phyloP scores from a whole-genome alignment of 2,113 vertebrate species.

The Malurus alboscapulatus region DNA sequence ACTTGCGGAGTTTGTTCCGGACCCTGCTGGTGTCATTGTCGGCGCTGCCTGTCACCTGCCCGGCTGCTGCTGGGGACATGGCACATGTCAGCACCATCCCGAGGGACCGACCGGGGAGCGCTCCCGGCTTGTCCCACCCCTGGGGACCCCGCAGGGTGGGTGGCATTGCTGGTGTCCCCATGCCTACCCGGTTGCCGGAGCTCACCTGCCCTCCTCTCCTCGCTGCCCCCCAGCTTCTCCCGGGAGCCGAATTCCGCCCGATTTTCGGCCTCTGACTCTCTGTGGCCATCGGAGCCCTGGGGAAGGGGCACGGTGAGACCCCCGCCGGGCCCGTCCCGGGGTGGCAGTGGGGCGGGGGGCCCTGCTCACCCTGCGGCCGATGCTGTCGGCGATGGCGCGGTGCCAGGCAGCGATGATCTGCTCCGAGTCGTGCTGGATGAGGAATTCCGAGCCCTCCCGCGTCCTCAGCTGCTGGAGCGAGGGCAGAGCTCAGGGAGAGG shows the following conservation, averaged over 20 bases:
- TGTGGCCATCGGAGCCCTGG: constrained; percentile 54
- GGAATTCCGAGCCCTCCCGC: constrained; percentile 83
- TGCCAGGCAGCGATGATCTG: constrained; percentile 89
- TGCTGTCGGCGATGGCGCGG: constrained; percentile 82
- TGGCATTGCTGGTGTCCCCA: rapidly evolving
- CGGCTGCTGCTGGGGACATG: not conserved
- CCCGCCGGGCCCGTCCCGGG: rapidly evolving
- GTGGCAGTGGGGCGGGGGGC: not conserved
- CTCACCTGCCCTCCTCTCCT: constrained; percentile 78
- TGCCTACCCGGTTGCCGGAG: rapidly evolving
- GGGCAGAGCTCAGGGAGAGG: not conserved
- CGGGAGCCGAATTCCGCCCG: constrained; percentile 56
- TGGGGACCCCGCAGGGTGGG: rapidly evolving
- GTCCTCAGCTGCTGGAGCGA: constrained; percentile 79
- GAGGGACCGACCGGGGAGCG: not conserved
- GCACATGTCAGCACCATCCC: rapidly evolving
- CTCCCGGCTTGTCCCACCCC: rapidly evolving
- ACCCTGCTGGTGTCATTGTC: constrained; percentile 81
- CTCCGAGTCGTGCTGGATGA: constrained; percentile 94
- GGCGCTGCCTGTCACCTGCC: not conserved
- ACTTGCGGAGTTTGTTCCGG: constrained; percentile 83
- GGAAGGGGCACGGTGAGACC: not conserved
- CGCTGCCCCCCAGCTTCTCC: constrained; percentile 73
- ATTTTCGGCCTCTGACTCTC: constrained; percentile 73
- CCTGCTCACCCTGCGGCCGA: constrained; percentile 78